Percentiles rank a stretch among this genome's conserved stretches.
phyloP scores from a whole-genome alignment of 2,113 vertebrate genomes.

The Orycteropus afer region DNA sequence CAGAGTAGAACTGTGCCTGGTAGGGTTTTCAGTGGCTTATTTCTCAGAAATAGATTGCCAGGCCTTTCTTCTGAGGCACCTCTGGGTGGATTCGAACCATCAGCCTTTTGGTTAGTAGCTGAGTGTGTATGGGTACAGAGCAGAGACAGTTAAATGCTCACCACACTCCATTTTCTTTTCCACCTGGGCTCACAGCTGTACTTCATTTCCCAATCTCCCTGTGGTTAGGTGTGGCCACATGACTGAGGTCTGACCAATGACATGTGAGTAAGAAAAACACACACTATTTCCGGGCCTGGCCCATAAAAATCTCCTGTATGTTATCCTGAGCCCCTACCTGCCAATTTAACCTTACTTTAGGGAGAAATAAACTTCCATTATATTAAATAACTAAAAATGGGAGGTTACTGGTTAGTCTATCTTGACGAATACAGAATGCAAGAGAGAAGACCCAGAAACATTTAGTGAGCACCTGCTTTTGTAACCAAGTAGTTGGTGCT shows the following conservation, averaged over 20 bases:
- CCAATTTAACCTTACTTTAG: not conserved
- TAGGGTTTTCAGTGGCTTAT: not conserved
- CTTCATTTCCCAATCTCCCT: constrained; percentile 33
- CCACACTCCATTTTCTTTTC: not conserved
- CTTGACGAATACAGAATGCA: not conserved
- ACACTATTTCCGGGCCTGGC: not conserved
- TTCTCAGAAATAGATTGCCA: not conserved
- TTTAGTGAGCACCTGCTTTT: not conserved
- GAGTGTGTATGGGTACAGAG: not conserved
- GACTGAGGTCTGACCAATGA: constrained; percentile 22
- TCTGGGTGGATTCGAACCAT: not conserved
- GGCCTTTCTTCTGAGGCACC: too few species aligned
- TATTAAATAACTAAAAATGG: not conserved
- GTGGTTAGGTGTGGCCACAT: constrained; percentile 37
- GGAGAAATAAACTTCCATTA: not conserved
- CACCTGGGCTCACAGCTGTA: not conserved
- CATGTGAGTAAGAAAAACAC: not conserved
- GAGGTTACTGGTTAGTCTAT: not conserved
- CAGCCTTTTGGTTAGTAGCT: not conserved
- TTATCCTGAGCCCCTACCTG: not conserved
- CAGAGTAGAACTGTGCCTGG: not conserved
- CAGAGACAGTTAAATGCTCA: not conserved
- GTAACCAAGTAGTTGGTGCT: not conserved
- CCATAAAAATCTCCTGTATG: not conserved
- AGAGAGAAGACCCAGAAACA: not conserved